Evolutionary conservation across 2,113 vertebrate species (phyloP).

Genomic region (Garra rufa): DNA sequence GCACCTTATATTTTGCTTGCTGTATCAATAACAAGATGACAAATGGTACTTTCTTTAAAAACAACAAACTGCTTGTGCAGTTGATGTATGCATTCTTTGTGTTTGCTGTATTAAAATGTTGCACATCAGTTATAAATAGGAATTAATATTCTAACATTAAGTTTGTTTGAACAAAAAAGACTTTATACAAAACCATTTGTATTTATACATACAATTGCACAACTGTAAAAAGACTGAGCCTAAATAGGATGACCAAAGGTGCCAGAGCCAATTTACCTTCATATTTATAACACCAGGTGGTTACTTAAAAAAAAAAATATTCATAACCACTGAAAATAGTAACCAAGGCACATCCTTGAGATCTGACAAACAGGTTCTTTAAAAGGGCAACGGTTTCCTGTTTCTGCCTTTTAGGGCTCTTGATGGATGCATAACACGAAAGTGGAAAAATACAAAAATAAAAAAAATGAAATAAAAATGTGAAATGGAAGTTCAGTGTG

Average conservation of each 20-base stretch:
- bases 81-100: not conserved
- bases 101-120: constrained; percentile 18
- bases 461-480: not conserved
- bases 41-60: not conserved
- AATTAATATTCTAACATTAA: not conserved
- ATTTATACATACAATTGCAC: constrained; percentile 73
- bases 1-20: not conserved
- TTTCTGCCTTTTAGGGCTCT: not conserved
- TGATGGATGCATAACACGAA: not conserved
- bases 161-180: not conserved
- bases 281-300: constrained; percentile 1
- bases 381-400: not conserved
- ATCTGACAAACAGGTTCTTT: constrained; percentile 56
- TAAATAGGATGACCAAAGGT: constrained; percentile 65
- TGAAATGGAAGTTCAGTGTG: not conserved
- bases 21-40: not conserved
- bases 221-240: constrained; percentile 63
- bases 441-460: not conserved
- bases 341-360: constrained; percentile 72
- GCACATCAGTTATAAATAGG: not conserved
- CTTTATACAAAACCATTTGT: constrained; percentile 60
- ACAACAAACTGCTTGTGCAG: not conserved
- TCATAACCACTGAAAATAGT: constrained; percentile 5
- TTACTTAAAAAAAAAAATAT: not conserved
- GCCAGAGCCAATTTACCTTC: not conserved